Base-by-base conservation (phyloP, 1,140 invertebrate species). In the Bombus consobrinus region DNA sequence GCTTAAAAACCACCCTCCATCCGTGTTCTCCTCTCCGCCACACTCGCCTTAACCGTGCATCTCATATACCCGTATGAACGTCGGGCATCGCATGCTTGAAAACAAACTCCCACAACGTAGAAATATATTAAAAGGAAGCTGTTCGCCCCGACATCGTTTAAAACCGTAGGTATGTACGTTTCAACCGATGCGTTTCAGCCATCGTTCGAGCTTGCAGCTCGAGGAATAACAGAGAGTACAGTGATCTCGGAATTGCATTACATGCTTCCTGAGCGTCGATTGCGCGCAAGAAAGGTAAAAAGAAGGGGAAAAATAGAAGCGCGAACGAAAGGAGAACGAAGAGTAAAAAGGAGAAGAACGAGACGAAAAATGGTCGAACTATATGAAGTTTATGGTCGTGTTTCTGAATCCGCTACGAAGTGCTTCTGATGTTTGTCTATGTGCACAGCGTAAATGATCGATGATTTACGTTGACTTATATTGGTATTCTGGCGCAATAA, bases 201-300 rank as follows among this genome's bases (percentile, higher is more conserved):
- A 71, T 25, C 69, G 32, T 41, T 71, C 37, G 69, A 32, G 39
- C 39, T 72, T 18, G 71, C 28, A n/a, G 28, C 34, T 32, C 8
- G 39, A 37, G 64, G 10, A 68, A 68, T 32, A 78, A 79, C 64
- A 15, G 37, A 9, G 68, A 81, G 80, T 81, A 39, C 80, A 81
- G 53, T 74, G 80, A 62, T 81, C 80, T 81, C 39, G 69, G 69
- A 73, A 81, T 81, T 39, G 80, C 69, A 81, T 81, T 81, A 81
- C 69, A 74, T 62, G 80, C 69, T 76, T 37, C 39, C 28, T 66
- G 81, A 57, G 47, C 81, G 32, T 43, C 71, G 81, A 83, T 83
- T 28, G 28, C 47, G 37, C 34, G 10, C 57, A 18, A 66, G 18
- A 13, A n/a, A 28, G 25, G 13, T 18, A 66, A 37, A 34, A 32